These are phyloP conservation scores for Musca vetustissima DNA, from an alignment of 1,140 invertebrate genomes.

Conservation along the genomic window DNA sequence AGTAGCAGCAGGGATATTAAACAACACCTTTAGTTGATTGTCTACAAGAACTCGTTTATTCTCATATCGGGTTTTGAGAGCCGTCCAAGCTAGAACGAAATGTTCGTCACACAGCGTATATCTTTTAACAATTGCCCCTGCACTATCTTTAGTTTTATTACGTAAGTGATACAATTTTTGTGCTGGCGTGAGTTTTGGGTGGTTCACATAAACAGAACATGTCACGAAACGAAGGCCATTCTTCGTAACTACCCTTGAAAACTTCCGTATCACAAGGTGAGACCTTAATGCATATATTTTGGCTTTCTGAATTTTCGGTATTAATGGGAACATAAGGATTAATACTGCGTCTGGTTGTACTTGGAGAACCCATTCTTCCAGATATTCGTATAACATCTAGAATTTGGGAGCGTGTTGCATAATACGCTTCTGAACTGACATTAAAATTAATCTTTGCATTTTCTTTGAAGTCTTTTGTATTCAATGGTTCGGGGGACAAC, in stretches of 20 bases:
- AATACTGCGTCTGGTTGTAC: not conserved
- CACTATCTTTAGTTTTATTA: slow-evolving; percentile 4
- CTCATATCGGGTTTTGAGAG: no score
- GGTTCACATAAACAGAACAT: no score
- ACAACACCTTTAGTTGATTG: not conserved
- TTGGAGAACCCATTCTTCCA: not conserved
- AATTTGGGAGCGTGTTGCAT: not conserved
- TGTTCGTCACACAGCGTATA: no score
- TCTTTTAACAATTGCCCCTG: no score
- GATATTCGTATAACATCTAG: not conserved
- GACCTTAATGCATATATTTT: slow-evolving; percentile 3
- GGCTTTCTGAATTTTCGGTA: no score
- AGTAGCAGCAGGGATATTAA: not conserved
- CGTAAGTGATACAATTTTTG: no score
- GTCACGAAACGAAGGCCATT: slow-evolving; percentile 17
- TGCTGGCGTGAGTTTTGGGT: no score
- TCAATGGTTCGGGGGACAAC: not conserved
- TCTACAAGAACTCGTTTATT: not conserved
- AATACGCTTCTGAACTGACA: not conserved
- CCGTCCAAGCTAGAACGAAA: no score
- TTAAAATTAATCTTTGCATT: not conserved
- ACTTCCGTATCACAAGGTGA: slow-evolving; percentile 23
- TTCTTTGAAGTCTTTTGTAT: not conserved
- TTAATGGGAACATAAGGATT: no score
- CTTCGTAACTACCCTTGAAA: slow-evolving; percentile 12